phyloP scores from a whole-genome alignment of 2,888 invertebrate species.

The Lucinisca nassula region DNA sequence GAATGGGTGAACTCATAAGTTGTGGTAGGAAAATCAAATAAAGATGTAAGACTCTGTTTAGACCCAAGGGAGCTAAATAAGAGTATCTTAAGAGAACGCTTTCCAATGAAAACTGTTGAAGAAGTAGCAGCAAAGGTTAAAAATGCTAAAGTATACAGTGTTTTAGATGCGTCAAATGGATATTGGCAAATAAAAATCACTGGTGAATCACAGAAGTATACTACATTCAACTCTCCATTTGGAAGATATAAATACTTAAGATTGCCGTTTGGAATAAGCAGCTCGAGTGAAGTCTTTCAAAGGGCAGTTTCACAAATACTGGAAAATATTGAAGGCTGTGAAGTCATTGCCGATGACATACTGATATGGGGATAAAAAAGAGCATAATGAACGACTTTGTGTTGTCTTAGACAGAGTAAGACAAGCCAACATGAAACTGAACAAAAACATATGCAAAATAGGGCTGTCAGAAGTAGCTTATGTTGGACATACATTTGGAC shows the following conservation, averaged over 20 bases:
- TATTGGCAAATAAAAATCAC: too few relatives aligned
- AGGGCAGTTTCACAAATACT: conserved; percentile 5
- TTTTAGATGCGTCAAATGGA: too few relatives aligned
- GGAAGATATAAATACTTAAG: conserved; percentile 16
- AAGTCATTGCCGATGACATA: conserved; percentile 15
- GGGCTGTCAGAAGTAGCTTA: conserved; percentile 32
- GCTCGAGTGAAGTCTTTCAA: conserved; percentile 15
- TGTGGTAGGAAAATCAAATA: conserved; percentile 57
- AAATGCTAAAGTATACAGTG: too few relatives aligned
- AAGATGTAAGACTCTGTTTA: conserved; percentile 67
- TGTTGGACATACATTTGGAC: conserved; percentile 65
- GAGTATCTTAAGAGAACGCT: too few relatives aligned
- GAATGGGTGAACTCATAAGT: conserved; percentile 74
- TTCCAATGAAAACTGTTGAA: too few relatives aligned
- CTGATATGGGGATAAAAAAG: neutral
- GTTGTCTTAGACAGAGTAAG: neutral
- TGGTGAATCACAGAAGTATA: neutral
- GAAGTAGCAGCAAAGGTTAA: too few relatives aligned
- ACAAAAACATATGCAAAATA: conserved; percentile 44
- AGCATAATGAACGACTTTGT: conserved; percentile 15
- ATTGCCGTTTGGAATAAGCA: conserved; percentile 12
- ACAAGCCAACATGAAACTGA: conserved; percentile 18
- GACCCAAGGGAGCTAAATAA: conserved; percentile 72
- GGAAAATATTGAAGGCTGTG: conserved; percentile 9
- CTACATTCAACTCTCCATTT: conserved; percentile 16